Base-by-base conservation (phyloP, 2,888 invertebrate genomes). In the Ophioninae sp. region DNA sequence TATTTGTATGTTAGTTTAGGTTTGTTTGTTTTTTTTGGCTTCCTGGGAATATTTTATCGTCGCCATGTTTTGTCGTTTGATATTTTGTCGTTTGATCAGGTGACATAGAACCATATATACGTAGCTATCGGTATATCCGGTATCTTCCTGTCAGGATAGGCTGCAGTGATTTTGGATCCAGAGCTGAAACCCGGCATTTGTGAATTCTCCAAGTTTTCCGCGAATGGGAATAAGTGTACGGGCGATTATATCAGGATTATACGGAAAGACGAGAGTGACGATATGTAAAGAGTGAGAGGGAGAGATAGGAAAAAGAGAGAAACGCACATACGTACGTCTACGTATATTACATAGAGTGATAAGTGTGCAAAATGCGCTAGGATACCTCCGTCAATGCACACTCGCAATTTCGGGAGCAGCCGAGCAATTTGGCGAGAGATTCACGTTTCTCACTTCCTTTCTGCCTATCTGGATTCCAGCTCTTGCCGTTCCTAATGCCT, bases 171-270 rank as follows among this genome's bases (percentile, higher is more conserved):
- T 75, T 75, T 56, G 56, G 51, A 20, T 67, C 82, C 69, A 41
- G 65, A 68, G 71, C 61, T 81, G 75, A 67, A 79, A 72, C 77
- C 17, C 51, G 39, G 51, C 65, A 39, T 56, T 74, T 17, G 68
- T 64, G 83, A 64, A 80, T 80, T 81, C 63, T 74, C 61, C 51
- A 69, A 73, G 59, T 78, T 37, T 72, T 71, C 71, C 58, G 67
- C 78, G 75, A 84, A 79, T 81, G 72, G 78, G 72, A 79, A 81
- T 84, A 81, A 84, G 78, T 81, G 75, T 81, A 75, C 78, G 75
- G 17, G 78, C 72, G 81, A 84, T 84, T 84, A 81, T 75, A 73
- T 79, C 65, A 79, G 77, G 84, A 81, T 84, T 84, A 81, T 81
- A 81, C 84, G 74, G 41, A 63, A 74, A 67, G 68, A 65, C 76